Conservation (phyloP, 2,888 invertebrate species). For the Geophilus truncorum region DNA sequence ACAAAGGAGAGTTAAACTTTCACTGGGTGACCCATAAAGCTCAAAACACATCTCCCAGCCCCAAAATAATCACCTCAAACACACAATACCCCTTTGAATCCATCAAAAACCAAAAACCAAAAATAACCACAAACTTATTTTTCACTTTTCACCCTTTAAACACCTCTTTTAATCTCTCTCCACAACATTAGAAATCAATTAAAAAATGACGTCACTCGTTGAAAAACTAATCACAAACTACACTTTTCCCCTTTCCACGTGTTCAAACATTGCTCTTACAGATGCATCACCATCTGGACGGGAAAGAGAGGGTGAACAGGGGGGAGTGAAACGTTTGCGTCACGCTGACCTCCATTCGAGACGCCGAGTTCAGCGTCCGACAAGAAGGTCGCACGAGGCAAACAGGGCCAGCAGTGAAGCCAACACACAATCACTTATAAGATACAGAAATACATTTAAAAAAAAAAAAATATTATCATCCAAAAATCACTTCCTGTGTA, state of each 20-base stretch:
- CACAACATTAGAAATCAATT: too few relatives aligned
- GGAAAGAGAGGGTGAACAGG: background rate
- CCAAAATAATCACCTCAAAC: background rate
- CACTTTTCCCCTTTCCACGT: too few relatives aligned
- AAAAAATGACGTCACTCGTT: too few relatives aligned
- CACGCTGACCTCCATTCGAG: background rate
- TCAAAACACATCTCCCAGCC: background rate
- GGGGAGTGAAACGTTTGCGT: background rate
- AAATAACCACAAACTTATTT: too few relatives aligned
- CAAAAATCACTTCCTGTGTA: background rate
- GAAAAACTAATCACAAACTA: too few relatives aligned
- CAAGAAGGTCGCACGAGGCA: constrained; percentile 3
- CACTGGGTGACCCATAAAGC: background rate
- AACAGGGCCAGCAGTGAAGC: constrained; percentile 20
- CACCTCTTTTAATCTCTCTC: too few relatives aligned
- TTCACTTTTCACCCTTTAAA: too few relatives aligned
- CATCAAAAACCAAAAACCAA: background rate
- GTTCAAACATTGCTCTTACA: background rate
- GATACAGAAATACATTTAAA: background rate
- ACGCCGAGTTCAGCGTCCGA: constrained; percentile 7
- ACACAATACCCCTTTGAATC: background rate
- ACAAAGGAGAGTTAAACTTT: background rate
- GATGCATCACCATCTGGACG: background rate
- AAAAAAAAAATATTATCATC: background rate
- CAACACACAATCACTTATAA: background rate